Base-by-base conservation (phyloP, 2,113 vertebrate genomes). In the Oncorhynchus clarkii region DNA sequence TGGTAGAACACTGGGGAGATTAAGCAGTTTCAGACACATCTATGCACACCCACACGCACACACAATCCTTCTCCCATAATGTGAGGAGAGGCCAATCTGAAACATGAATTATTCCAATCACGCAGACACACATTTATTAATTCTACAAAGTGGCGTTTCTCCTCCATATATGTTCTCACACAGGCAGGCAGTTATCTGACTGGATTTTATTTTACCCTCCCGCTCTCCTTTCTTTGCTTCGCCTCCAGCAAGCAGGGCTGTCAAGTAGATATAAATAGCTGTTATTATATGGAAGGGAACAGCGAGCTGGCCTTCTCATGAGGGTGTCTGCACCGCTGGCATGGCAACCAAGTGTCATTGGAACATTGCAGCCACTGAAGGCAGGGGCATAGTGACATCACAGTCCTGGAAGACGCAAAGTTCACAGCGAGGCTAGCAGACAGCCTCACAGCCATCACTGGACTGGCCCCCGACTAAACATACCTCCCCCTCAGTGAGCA, bases 241-340 rank as follows among this genome's bases (percentile, higher is more conserved):
- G 75, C 79, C 87, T 81, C 76, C 81, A 79, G 80, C 75, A 81
- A 80, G 86, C 75, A 84, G 74, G 77, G 70, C 78, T 71, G 79
- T 88, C 90, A 88, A 92, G 84, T 82, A 86, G 82, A 87, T 90
- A 88, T 77, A 87, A 91, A 90, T 86, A 88, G 88, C 85, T 84
- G 86, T 89, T 89, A 92, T 89, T 86, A 87, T 82, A 80, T 88
- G 80, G 84, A 82, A 74, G 83, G 82, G 83, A 87, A 90, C 83
- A 86, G 84, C 76, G 67, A 81, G 79, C 82, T 71, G 85, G 81
- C 88, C 90, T 87, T 84, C 83, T 88, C 85, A 84, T 83, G 83
- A 88, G 86, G 82, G 87, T 79, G 88, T 89, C 86, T 89, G 85
- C 34, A 7, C 54, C 57, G 81, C 82, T 85, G 87, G 79, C 86